Evolutionary conservation across 2,797 vertebrate genomes (phyloP).

Genomic region (Cynopterus sphinx): DNA sequence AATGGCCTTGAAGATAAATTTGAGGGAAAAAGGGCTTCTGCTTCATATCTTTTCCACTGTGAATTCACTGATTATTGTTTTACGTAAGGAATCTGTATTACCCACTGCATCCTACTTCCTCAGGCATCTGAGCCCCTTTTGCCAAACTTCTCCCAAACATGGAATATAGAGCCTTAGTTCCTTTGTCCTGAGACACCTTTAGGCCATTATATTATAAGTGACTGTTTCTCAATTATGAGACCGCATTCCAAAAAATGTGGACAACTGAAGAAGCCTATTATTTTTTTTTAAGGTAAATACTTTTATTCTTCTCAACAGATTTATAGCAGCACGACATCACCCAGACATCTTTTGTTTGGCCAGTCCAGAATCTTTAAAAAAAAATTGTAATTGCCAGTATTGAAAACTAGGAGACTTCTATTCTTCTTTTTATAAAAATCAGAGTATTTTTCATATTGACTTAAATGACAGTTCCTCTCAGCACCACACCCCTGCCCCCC

Average conservation of each 20-base stretch:
- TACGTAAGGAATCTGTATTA: not conserved
- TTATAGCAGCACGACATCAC: not conserved
- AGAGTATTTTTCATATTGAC: not conserved
- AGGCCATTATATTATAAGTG: not conserved
- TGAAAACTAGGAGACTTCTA: not conserved
- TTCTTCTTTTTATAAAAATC: not conserved
- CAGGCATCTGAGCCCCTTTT: not conserved
- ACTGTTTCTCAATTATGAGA: not conserved
- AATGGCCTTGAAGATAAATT: conserved; percentile 24
- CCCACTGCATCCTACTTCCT: not conserved
- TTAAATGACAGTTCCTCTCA: not conserved
- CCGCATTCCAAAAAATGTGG: not conserved
- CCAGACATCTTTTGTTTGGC: not conserved
- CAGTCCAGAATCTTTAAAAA: not conserved
- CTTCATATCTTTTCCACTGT: not conserved
- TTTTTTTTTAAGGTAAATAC: conserved; percentile 47
- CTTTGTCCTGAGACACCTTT: not conserved
- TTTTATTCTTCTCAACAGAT: conserved; percentile 52
- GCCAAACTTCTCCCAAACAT: not conserved
- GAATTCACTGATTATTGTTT: conserved; percentile 16
- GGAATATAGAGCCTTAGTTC: not conserved
- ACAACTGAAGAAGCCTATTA: not conserved
- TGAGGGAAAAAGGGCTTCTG: not conserved
- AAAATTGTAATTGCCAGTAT: not conserved
- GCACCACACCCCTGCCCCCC: not conserved